A percentile compares a stretch with the other conserved stretches of the same genome.
Evolutionary conservation across 2,797 vertebrate species (phyloP).

Genomic region (Hypotaenidia okinawae): DNA sequence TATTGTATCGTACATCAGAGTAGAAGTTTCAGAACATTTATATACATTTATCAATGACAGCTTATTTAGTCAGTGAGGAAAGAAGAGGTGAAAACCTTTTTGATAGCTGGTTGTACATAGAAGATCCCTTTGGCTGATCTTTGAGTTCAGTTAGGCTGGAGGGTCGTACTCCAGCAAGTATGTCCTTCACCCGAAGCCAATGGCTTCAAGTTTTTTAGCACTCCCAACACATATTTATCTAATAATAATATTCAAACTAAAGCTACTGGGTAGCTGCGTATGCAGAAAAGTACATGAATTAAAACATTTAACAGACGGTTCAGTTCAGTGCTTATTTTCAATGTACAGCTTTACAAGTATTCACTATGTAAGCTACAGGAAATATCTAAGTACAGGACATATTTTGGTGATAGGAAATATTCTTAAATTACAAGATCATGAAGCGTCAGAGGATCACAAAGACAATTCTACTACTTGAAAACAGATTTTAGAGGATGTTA

Average conservation of each 20-base stretch:
- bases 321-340: background rate
- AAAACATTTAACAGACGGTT: background rate
- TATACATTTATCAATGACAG: background rate
- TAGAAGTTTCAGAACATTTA: background rate
- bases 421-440: background rate
- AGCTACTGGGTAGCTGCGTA: background rate
- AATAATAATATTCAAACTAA: background rate
- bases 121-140: background rate
- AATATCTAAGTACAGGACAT: background rate
- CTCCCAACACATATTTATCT: background rate
- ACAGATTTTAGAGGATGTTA: background rate
- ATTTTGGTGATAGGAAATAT: background rate
- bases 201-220: background rate
- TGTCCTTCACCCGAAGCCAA: background rate
- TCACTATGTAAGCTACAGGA: background rate
- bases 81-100: background rate
- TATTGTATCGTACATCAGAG: background rate
- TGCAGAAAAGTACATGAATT: background rate
- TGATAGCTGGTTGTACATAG: background rate
- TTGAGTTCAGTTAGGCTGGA: background rate
- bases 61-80: background rate
- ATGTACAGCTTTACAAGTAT: background rate
- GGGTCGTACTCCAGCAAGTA: background rate
- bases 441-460: background rate
- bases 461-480: background rate